A percentile compares a stretch with the other conserved stretches of the same genome.
These are phyloP conservation scores for Charina bottae DNA, from an alignment of 2,113 vertebrate species.

Conservation along the genomic window DNA sequence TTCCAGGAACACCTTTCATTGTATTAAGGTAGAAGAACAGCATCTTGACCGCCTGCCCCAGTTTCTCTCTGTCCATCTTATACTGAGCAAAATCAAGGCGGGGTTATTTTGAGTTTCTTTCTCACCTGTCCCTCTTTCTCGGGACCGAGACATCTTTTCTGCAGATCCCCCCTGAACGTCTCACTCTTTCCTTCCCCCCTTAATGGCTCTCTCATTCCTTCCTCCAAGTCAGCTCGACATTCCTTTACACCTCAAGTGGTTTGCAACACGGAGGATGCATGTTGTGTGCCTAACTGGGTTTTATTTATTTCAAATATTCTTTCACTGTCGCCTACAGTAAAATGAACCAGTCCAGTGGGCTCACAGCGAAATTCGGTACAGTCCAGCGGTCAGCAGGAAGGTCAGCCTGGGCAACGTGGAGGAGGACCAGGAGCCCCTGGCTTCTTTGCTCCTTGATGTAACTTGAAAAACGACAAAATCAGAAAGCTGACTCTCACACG, in stretches of 20 bases:
- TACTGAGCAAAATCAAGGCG: not conserved
- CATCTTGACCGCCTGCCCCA: not conserved
- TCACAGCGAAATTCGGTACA: not conserved
- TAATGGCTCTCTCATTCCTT: not conserved
- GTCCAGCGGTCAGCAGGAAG: not conserved
- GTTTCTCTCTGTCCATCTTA: not conserved
- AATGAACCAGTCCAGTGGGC: not conserved
- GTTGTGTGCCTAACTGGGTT: not conserved
- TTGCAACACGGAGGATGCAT: too few species aligned
- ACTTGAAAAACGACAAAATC: not conserved
- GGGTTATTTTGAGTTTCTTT: not conserved
- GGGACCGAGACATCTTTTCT: not conserved
- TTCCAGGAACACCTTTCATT: not conserved
- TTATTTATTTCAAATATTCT: not conserved
- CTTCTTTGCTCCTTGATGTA: too few species aligned
- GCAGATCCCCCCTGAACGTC: not conserved
- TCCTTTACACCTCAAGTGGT: too few species aligned
- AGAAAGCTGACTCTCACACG: not conserved
- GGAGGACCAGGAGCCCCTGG: not conserved
- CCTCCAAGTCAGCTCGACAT: not conserved
- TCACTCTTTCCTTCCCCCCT: not conserved
- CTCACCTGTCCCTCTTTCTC: not conserved
- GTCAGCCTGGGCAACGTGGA: not conserved
- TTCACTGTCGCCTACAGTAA: not conserved
- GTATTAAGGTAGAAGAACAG: not conserved